A percentile compares a stretch with the other conserved stretches of the same genome.
phyloP scores from a whole-genome alignment of 2,797 vertebrate species.

The Anguilla marmorata region DNA sequence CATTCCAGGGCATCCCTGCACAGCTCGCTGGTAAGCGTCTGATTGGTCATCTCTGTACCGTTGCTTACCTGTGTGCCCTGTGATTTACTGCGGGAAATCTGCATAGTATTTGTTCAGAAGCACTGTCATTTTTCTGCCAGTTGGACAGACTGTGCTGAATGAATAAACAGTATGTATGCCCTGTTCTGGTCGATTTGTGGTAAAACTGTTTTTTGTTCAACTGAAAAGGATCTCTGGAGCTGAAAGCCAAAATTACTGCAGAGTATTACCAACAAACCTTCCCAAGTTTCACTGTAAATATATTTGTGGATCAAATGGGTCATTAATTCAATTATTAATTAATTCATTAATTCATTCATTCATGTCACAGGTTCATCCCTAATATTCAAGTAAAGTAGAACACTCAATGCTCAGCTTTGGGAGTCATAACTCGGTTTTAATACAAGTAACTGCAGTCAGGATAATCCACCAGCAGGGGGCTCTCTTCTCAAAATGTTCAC shows the following conservation, averaged over 20 bases:
- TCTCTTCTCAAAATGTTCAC: not conserved
- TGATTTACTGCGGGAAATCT: not conserved
- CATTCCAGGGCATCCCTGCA: conserved; percentile 87
- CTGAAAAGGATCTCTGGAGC: not conserved
- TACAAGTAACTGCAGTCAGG: not conserved
- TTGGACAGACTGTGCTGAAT: not conserved
- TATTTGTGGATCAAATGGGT: too few species aligned
- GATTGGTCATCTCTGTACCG: not conserved
- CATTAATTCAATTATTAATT: too few species aligned
- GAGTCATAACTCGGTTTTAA: not conserved
- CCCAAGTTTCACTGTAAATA: too few species aligned
- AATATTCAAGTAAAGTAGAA: too few species aligned
- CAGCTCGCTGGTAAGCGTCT: conserved; percentile 83
- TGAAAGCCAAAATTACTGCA: too few species aligned
- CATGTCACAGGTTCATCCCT: too few species aligned
- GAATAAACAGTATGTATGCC: not conserved
- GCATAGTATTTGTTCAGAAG: not conserved
- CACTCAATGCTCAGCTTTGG: too few species aligned
- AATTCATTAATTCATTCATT: too few species aligned
- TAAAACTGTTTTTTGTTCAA: not conserved
- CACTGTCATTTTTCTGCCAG: not conserved
- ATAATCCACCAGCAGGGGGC: not conserved
- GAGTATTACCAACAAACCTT: too few species aligned
- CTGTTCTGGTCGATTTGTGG: conserved; percentile 16
- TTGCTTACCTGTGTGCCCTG: not conserved